These are phyloP conservation scores for Chymomyza procnemis DNA, from an alignment of 2,888 invertebrate species.

Conservation along the genomic window DNA sequence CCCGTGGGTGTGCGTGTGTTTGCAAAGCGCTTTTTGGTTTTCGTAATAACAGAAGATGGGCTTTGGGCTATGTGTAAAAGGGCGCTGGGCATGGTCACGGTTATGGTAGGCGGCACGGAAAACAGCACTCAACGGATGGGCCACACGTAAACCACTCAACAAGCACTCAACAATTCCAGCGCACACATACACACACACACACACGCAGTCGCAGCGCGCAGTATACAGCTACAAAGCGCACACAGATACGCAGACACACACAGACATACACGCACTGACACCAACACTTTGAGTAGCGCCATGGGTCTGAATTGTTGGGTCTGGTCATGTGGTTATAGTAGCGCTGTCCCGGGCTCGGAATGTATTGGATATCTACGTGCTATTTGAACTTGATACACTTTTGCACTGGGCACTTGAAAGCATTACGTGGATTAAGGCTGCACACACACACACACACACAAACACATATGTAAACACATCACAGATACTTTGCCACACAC, in stretches of 20 bases:
- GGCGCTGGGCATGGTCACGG: neutral
- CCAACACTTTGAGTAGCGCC: neutral
- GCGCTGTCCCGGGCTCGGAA: neutral
- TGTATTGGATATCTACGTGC: neutral
- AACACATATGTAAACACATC: neutral
- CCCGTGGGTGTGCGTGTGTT: neutral
- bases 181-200: neutral
- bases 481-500: neutral
- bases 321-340: neutral
- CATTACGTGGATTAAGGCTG: slow-evolving; percentile 3
- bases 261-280: neutral
- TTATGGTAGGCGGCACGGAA: neutral
- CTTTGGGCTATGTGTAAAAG: no score
- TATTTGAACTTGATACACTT: slow-evolving; percentile 2
- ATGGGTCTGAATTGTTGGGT: neutral
- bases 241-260: neutral
- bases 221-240: neutral
- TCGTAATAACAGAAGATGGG: neutral
- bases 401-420: neutral
- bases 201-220: no score
- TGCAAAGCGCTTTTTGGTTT: neutral
- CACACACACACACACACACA: slow-evolving; percentile 5
- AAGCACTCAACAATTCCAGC: neutral
- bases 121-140: neutral
- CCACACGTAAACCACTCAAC: neutral